Conservation (phyloP, 2,888 invertebrate species). For the Parnassius glacialis region DNA sequence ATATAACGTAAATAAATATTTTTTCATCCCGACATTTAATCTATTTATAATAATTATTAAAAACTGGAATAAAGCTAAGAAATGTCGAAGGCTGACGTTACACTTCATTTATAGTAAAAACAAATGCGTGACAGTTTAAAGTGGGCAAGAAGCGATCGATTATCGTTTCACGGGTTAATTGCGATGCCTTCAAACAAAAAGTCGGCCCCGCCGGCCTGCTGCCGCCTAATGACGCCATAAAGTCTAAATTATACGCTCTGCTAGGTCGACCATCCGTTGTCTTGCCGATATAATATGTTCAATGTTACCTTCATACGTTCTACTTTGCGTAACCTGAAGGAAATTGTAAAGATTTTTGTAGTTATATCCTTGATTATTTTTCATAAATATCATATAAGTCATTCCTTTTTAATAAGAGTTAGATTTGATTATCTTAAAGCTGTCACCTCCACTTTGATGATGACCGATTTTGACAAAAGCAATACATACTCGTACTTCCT, state of each 20-base stretch:
- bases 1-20: no score
- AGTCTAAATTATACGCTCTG: conserved; percentile 70
- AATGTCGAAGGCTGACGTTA: neutral
- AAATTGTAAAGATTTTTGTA: no score
- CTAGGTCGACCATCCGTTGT: conserved; percentile 55
- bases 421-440: no score
- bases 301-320: conserved; percentile 39
- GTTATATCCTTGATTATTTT: neutral
- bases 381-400: neutral
- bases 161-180: conserved; percentile 73
- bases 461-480: no score
- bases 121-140: conserved; percentile 42
- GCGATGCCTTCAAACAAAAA: conserved; percentile 62
- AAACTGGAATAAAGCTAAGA: neutral
- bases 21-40: no score
- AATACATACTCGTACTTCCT: no score
- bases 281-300: conserved; percentile 35
- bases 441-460: no score
- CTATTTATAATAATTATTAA: no score
- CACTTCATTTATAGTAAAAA: conserved; percentile 13
- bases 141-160: conserved; percentile 64
- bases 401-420: neutral
- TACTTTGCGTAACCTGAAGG: neutral
- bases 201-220: conserved; percentile 53
- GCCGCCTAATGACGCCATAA: conserved; percentile 70